Base-by-base conservation (phyloP, 2,888 invertebrate species). In the Pherbina coryleti region DNA sequence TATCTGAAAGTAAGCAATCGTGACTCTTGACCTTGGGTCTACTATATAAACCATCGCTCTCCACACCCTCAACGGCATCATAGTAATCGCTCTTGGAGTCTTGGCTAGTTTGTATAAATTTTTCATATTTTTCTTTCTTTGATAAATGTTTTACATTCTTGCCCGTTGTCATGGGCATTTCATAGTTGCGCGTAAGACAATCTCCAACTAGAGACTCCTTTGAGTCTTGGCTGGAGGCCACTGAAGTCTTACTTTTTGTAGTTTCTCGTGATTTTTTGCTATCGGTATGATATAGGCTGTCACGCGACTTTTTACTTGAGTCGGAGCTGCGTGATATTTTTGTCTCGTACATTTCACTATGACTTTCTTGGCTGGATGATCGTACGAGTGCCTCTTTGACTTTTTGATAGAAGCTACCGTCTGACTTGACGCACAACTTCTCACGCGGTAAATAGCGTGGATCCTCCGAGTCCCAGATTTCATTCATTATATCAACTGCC, bases 401-500 rank as follows among this genome's bases (percentile, higher is more conserved):
- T 84, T 93, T 92, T 84, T 93, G 93, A 84, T 94, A 94, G 86
- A 93, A 94, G 83, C 91, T 93, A 3, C 94, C 94, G 85, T 94
- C 94, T 0, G 94, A 94, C 85, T 94, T 93, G 11, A 94, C 92
- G 14, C 93, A 93, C 14, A 94, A 90, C 80, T 93, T 94, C 86
- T 94, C 94, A 28, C 94, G 91, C 1, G 94, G 94, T 72, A 94
- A 90, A 86, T 94, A 93, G 25, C 94, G 90, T n/a, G 94, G 94
- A 89, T 94, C 94, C 85, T 96, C 96, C 85, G 93, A 92, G 73
- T 93, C 92, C 90, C 95, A 95, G 83, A 95, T 94, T 87, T 95
- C 95, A 76, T 93, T 92, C 85, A 94, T 93, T 80, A 94, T 91
- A 84, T 94, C 93, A 57, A 92, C 92, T 75, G 92, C 93, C 81